A percentile compares a stretch with the other conserved stretches of the same genome.
phyloP scores from a whole-genome alignment of 2,888 invertebrate species.

The Pocota personata region DNA sequence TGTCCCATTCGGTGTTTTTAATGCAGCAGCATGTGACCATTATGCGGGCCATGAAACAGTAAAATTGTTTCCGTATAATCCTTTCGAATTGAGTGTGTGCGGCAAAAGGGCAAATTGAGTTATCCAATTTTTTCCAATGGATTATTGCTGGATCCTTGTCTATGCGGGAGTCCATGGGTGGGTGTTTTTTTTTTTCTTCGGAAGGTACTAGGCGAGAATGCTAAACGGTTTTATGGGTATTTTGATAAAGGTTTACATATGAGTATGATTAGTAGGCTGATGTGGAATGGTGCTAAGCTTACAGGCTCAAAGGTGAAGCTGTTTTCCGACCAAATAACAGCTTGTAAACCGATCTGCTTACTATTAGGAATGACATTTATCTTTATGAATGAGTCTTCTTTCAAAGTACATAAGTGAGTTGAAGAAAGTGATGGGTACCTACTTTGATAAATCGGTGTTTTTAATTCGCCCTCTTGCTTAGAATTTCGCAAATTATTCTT shows the following conservation, averaged over 20 bases:
- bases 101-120: slow-evolving; percentile 35
- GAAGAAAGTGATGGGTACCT: no score
- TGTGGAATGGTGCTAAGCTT: neutral
- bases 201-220: neutral
- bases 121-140: slow-evolving; percentile 36
- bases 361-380: no score
- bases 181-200: neutral
- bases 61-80: slow-evolving; percentile 51
- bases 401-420: no score
- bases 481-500: no score
- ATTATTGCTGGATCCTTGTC: slow-evolving; percentile 25
- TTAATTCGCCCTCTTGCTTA: no score
- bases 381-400: no score
- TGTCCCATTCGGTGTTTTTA: slow-evolving; percentile 21
- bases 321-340: neutral
- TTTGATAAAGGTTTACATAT: neutral
- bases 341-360: no score
- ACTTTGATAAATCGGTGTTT: no score
- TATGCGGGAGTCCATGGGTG: neutral
- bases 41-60: slow-evolving; percentile 45
- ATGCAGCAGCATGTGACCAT: slow-evolving; percentile 40
- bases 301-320: neutral
- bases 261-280: neutral
- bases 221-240: neutral
- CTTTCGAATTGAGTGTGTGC: slow-evolving; percentile 39